Percentiles rank a stretch among this genome's conserved stretches.
Conservation (phyloP, 2,113 vertebrate genomes). For the Gobio gobio region DNA sequence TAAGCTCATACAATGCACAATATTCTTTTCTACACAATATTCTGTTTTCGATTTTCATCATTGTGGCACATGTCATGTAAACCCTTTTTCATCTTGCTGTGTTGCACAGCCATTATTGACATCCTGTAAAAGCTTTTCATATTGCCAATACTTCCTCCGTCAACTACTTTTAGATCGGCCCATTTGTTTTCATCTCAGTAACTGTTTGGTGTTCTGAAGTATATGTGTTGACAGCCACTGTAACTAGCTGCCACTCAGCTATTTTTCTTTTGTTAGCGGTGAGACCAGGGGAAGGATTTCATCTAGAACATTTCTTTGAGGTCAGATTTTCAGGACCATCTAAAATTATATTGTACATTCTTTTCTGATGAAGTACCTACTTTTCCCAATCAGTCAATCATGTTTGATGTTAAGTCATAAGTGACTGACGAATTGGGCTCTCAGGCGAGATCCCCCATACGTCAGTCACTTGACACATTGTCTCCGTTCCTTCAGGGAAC, state of each 20-base stretch:
- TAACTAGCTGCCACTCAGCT: conserved; percentile 16
- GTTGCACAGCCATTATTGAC: conserved; percentile 10
- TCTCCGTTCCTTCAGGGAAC: too few relatives aligned
- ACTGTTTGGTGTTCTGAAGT: neutral
- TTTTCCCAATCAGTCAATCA: too few relatives aligned
- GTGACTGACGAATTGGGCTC: too few relatives aligned
- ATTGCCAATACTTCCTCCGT: neutral
- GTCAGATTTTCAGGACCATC: neutral
- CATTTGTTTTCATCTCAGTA: conserved; percentile 30
- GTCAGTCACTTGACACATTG: too few relatives aligned
- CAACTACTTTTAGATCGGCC: neutral
- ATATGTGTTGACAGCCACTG: neutral
- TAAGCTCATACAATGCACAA: neutral
- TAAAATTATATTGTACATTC: neutral
- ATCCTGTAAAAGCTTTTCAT: conserved; percentile 7
- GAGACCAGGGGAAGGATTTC: neutral
- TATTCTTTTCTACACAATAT: neutral
- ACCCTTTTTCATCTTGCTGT: conserved; percentile 5
- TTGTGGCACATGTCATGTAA: conserved; percentile 11
- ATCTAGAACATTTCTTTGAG: neutral
- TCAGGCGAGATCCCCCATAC: too few relatives aligned
- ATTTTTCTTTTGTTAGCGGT: neutral
- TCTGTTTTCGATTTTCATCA: neutral
- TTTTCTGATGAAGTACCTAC: neutral
- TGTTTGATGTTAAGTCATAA: too few relatives aligned